Base-by-base conservation (phyloP, 1,140 invertebrate species). In the Drosophila lacertosa region DNA sequence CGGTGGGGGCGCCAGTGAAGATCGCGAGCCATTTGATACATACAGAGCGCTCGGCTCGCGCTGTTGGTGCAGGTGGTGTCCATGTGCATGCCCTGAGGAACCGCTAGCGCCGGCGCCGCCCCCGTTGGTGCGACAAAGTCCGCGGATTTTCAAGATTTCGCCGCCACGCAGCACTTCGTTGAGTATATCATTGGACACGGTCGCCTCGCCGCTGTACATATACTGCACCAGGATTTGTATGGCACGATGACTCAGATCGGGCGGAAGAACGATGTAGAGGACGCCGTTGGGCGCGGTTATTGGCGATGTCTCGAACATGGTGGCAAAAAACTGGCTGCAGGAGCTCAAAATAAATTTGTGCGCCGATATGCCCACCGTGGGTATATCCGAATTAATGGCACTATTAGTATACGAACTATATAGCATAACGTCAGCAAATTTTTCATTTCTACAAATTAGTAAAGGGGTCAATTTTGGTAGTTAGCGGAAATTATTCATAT, bases 321-420 rank as follows among this genome's bases (percentile, higher is more conserved):
- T 90, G 24, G 91, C 90, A 51, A 91, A 91, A 24, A 91, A 92
- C 69, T 92, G 93, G 60, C 94, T 94, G 92, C 96, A 97, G 15
- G 96, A 95, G 51, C 96, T 96, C 13, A 98, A 92, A 45, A 98
- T 95, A 79, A 97, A 96, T 78, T 96, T 95, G 92, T 97, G 97
- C 4, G 96, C 96, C 44, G 95, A 94, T 58, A 98, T 95, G 90
- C 96, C 95, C 44, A 91, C 89, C n/a, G 86, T 91, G 15, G 89
- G 89, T 44, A 91, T 90, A 22, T 83, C 82, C 53, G 73, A 80
- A 22, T 84, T 83, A 20, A 77, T 66, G 42, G 73, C 69, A 45
- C 74, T 76, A 29, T 77, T 89, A 44, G 60, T 83, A 45, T 82
- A 90, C 4, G 89, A 89, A 4, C 96, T 97, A 42, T 95, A 95